Evolutionary conservation across 2,888 invertebrate species (phyloP).

Genomic region (Sarcophaga caerulescens): DNA sequence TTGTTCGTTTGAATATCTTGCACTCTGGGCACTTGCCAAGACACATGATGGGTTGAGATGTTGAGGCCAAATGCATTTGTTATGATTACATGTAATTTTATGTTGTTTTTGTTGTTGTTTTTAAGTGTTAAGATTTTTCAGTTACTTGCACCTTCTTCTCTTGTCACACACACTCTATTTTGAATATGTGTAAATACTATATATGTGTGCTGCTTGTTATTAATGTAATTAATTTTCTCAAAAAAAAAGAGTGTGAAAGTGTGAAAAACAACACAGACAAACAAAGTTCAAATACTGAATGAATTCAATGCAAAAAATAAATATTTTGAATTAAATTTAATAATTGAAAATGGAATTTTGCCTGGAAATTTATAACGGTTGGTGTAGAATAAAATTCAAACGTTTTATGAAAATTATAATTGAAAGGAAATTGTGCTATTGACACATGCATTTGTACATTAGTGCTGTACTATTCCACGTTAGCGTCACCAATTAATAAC

Average conservation of each 20-base stretch:
- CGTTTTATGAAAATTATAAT: no score
- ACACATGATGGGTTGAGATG: slow-evolving; percentile 34
- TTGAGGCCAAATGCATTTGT: slow-evolving; percentile 59
- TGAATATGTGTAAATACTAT: neutral
- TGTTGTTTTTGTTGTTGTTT: slow-evolving; percentile 14
- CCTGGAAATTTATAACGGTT: no score
- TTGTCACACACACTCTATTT: neutral
- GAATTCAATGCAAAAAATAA: neutral
- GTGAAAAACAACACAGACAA: neutral
- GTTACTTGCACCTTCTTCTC: neutral
- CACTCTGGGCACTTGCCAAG: slow-evolving; percentile 47
- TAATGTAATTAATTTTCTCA: slow-evolving; percentile 48
- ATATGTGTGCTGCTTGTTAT: neutral
- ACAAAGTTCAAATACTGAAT: neutral
- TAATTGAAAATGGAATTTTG: no score
- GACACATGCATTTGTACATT: no score
- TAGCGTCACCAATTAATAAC: no score
- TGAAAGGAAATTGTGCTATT: no score
- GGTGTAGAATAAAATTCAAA: no score
- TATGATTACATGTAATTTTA: slow-evolving; percentile 54
- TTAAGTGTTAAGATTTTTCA: slow-evolving; percentile 52
- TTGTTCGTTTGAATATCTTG: slow-evolving; percentile 35
- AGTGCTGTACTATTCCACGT: no score
- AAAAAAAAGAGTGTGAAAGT: neutral
- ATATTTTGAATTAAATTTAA: no score